phyloP scores from a whole-genome alignment of 2,797 vertebrate genomes.

The Rhynchotus rufescens region DNA sequence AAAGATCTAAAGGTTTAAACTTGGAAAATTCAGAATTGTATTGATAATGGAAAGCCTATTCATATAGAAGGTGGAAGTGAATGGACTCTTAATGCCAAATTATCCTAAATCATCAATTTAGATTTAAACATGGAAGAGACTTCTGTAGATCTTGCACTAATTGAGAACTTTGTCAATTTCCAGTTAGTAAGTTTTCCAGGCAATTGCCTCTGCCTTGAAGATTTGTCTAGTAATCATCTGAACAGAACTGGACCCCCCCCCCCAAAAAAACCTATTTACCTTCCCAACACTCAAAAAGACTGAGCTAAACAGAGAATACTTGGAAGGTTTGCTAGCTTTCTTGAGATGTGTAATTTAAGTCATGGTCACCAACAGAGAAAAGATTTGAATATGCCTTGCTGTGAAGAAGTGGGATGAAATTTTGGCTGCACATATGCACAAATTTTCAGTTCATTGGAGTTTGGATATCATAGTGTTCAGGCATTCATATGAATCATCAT shows the following conservation, averaged over 20 bases:
- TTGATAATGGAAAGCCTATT: not conserved
- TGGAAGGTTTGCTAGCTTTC: not conserved
- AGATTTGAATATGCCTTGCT: accelerated
- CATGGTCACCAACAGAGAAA: not conserved
- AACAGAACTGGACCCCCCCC: not conserved
- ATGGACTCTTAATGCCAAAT: not conserved
- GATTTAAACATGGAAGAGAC: not conserved
- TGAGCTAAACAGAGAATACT: not conserved
- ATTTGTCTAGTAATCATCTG: not conserved
- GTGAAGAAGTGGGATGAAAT: not conserved
- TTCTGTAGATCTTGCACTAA: not conserved
- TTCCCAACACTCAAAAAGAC: not conserved
- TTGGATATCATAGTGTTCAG: not conserved
- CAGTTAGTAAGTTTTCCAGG: not conserved
- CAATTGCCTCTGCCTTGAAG: not conserved
- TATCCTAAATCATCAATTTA: not conserved
- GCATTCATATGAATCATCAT: not conserved
- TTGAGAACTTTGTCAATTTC: not conserved
- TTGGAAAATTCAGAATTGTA: not conserved
- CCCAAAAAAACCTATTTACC: not conserved
- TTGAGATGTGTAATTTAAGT: not conserved
- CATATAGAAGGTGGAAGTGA: not conserved
- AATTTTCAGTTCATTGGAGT: not conserved
- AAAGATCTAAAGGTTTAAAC: not conserved
- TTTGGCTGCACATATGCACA: not conserved